These are phyloP conservation scores for Rana temporaria DNA, from an alignment of 2,113 vertebrate genomes.

Conservation along the genomic window DNA sequence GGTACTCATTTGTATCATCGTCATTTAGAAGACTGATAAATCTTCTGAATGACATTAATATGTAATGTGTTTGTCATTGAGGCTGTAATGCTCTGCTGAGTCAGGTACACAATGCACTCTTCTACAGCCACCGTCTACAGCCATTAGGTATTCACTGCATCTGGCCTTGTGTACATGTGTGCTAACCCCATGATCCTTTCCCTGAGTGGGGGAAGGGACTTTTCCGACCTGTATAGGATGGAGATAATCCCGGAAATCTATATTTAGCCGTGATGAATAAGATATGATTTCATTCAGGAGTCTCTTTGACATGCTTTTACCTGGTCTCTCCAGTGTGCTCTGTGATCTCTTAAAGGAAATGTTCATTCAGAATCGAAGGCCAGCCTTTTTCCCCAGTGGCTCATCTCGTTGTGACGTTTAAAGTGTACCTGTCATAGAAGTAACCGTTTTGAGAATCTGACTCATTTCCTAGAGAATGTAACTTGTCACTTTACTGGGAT, in stretches of 20 bases:
- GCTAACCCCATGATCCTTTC: background rate
- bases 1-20: background rate
- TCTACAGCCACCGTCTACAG: background rate
- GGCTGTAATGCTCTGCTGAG: background rate
- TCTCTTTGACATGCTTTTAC: conserved; percentile 41
- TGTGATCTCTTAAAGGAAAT: background rate
- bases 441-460: no score
- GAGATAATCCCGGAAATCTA: conserved; percentile 35
- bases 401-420: no score
- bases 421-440: no score
- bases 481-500: no score
- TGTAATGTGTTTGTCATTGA: background rate
- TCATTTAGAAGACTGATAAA: background rate
- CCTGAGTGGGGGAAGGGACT: background rate
- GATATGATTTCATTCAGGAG: conserved; percentile 49
- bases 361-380: no score
- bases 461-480: no score
- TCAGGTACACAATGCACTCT: background rate
- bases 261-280: conserved; percentile 37
- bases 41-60: conserved; percentile 13
- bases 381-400: no score
- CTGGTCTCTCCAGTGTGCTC: background rate
- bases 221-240: background rate
- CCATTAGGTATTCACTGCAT: background rate
- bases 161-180: background rate